Evolutionary conservation across 2,888 invertebrate genomes (phyloP).

Genomic region (Mesorhabditis sp.): DNA sequence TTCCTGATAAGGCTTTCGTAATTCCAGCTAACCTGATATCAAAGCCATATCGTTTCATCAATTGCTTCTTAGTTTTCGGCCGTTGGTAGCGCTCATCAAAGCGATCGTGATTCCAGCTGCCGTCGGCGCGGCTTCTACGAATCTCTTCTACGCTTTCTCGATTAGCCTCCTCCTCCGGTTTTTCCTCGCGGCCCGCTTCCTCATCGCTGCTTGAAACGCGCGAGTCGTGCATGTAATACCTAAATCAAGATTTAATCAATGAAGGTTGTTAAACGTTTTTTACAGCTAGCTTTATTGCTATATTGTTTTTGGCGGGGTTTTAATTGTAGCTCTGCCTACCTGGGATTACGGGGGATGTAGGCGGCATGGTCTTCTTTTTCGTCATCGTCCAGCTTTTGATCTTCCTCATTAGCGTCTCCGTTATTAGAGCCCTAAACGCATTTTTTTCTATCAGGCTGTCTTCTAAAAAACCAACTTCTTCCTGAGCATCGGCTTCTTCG

Average conservation of each 20-base stretch:
- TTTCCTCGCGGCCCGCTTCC: not conserved
- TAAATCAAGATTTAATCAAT: not conserved
- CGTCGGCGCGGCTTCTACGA: not conserved
- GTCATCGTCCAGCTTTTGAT: not conserved
- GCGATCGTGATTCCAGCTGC: not conserved
- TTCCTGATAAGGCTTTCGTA: not conserved
- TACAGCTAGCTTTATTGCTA: no score
- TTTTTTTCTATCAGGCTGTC: not conserved
- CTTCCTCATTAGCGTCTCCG: not conserved
- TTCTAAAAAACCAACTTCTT: not conserved
- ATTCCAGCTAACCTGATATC: not conserved
- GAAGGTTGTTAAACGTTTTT: no score
- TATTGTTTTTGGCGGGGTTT: not conserved
- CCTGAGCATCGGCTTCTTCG: not conserved
- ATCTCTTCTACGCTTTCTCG: no score
- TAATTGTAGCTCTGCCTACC: not conserved
- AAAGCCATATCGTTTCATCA: constrained; percentile 1
- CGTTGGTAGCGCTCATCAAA: not conserved
- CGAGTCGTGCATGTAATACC: constrained; percentile 3
- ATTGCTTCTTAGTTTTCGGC: not conserved
- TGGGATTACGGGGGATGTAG: not conserved
- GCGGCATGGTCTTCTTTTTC: not conserved
- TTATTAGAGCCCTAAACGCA: no score
- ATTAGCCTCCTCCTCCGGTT: not conserved
- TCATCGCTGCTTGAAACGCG: not conserved